Evolutionary conservation across 2,797 vertebrate genomes (phyloP), one percentile per base, ranked within the genome.

Genomic region (Ctenosaura bakeri): DNA sequence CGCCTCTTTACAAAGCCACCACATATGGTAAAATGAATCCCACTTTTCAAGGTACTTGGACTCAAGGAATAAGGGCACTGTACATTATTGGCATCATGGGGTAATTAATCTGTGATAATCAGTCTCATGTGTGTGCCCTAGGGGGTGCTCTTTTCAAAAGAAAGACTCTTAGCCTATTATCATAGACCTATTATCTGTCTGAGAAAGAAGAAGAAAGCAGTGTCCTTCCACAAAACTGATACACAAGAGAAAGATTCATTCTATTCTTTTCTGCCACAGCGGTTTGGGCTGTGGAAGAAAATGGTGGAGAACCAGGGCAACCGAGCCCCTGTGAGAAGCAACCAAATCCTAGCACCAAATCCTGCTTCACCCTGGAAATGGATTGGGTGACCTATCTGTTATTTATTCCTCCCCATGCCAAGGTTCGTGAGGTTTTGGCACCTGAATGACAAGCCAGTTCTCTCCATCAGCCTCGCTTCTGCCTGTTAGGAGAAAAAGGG

Each of bases 121-220:
- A 56, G 35, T 76, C 26, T 87, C 46, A 42, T 6, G 2, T n/a
- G 2, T 79, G 29, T 46, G 76, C 86, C 86, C 86, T 79, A 50
- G 74, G 76, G 86, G 86, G 86, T 50, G 76, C 76, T 66, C 29
- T 87, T 87, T 50, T 78, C 56, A 22, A 79, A 46, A 66, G 76
- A 87, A 87, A 87, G 59, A 64, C 12, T 10, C 46, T 4, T 46
- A 38, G 69, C 69, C 56, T 12, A 4, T 82, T 59, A 59, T 20
- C 52, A 56, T 7, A 32, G 9, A 18, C 71, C 71, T 54, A 10
- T 50, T 78, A 78, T 87, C 76, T 14, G 26, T 18, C 24, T 10
- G 5, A 20, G 0, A 56, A 16, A 20, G 0, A 56, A 16, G 81
- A n/a, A 4, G 8, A 20, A 24, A 14, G 24, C 22, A 18, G 38